Evolutionary conservation across 2,113 vertebrate species (phyloP), one percentile per base, ranked within the genome.

Genomic region (Rhinoderma darwinii): DNA sequence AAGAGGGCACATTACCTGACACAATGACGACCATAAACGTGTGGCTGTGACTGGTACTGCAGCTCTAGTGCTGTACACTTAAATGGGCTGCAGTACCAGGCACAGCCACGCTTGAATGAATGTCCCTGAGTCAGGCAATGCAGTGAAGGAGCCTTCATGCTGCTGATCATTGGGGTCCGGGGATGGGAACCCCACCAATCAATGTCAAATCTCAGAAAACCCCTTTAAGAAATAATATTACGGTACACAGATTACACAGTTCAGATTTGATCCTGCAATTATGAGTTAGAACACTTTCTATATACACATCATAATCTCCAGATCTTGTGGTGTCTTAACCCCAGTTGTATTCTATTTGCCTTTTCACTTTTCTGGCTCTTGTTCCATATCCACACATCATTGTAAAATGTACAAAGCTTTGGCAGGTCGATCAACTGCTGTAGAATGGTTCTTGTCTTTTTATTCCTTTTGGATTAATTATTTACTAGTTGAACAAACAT

Each of bases 381-480:
- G 73, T 77, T 77, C 66, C 74, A 18, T 35, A 32, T 32, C 37
- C n/a, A 77, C 72, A 66, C 32, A 61, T 76, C 83, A 54, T 74
- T 84, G 78, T 20, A 44, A 66, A 47, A 77, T 84, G 70, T 20
- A 39, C 50, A 41, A 75, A 37, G 50, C 83, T 84, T 61, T 77
- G 73, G 43, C 84, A 77, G 73, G 39, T 20, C 39, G 51, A 12
- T 50, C 56, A 63, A 27, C 70, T 17, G n/a, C 47, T 18, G 50
- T 83, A 61, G 27, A 44, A 41, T 14, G 39, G 27, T 85, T 35
- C 73, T 41, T 77, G 82, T 77, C 41, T 77, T 35, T 74, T 43
- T 56, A 61, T 85, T 77, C 22, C 51, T 47, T 9, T 50, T 80
- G 76, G 77, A 54, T 80, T 86, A 80, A 86, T 80, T 54, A 86